phyloP scores from a whole-genome alignment of 2,888 invertebrate genomes.

The Melanargia galathea region DNA sequence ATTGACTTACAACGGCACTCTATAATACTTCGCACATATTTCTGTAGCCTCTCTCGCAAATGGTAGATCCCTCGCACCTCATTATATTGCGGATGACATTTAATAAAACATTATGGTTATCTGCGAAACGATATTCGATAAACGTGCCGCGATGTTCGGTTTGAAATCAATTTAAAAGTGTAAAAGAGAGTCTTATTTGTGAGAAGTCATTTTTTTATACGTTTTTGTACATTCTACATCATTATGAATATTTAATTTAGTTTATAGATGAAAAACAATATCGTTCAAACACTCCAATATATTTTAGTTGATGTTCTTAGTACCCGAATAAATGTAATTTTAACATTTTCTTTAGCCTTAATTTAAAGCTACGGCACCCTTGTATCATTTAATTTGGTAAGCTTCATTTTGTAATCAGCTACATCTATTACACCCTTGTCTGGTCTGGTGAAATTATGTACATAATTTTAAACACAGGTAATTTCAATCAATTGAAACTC shows the following conservation, averaged over 20 bases:
- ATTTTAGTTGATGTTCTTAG: not conserved
- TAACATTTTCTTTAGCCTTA: not conserved
- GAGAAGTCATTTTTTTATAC: not conserved
- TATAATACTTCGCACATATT: slow-evolving; percentile 82
- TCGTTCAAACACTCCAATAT: not conserved
- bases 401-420: not conserved
- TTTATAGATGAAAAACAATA: not conserved
- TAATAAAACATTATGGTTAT: slow-evolving; percentile 80
- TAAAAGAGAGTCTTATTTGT: slow-evolving; percentile 22
- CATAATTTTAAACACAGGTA: not conserved
- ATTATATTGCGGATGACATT: slow-evolving; percentile 82
- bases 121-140: slow-evolving; percentile 72
- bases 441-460: not conserved
- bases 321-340: not conserved
- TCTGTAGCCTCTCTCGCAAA: slow-evolving; percentile 75
- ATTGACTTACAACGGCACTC: slow-evolving; percentile 82
- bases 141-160: slow-evolving; percentile 48
- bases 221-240: not conserved
- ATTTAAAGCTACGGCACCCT: not conserved
- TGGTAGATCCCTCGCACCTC: slow-evolving; percentile 76
- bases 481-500: slow-evolving; percentile 57
- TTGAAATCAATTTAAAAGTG: slow-evolving; percentile 35
- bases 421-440: not conserved
- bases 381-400: not conserved
- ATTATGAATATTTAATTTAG: not conserved